Conservation (phyloP, 2,797 vertebrate species). For the Cichlasoma orientale region DNA sequence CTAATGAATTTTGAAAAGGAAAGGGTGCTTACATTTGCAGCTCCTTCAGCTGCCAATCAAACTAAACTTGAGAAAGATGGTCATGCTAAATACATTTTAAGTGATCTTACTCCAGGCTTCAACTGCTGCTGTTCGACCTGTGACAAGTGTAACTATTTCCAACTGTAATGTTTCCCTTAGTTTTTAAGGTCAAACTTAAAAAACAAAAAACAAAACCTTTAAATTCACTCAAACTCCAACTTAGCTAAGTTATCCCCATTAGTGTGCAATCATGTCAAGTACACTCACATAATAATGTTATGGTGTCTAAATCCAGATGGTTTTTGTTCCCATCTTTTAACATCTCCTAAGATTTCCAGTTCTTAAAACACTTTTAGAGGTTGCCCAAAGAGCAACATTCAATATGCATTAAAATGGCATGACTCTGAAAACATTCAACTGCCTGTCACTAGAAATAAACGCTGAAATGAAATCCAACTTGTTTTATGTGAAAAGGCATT, state of each 20-base stretch:
- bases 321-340: neutral
- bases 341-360: neutral
- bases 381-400: too few species aligned
- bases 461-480: neutral
- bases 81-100: neutral
- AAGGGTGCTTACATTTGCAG: neutral
- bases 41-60: neutral
- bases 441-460: neutral
- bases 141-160: neutral
- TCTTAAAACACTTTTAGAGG: neutral
- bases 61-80: neutral
- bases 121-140: neutral
- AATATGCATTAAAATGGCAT: neutral
- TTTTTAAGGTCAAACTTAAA: neutral
- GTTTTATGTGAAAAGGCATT: neutral
- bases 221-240: neutral
- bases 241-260: neutral
- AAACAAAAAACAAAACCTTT: neutral
- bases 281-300: neutral
- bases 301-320: neutral
- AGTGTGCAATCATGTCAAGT: neutral
- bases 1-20: neutral
- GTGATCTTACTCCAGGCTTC: neutral
- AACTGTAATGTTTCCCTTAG: neutral
- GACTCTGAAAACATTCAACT: neutral